Evolutionary conservation across 2,888 invertebrate genomes (phyloP).

Genomic region (Torymus tubicola): DNA sequence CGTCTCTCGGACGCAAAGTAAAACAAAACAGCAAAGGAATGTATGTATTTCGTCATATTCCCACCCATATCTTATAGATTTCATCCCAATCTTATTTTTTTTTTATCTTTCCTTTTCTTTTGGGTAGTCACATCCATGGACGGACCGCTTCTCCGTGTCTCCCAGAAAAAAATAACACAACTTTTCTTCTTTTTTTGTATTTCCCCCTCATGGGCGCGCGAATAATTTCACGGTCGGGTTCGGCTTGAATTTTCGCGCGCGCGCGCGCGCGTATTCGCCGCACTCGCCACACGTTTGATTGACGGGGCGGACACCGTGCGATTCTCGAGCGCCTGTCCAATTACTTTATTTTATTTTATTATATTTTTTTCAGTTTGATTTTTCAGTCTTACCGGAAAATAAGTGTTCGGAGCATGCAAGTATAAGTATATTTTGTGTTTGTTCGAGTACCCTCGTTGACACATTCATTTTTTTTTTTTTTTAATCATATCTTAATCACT

Average conservation of each 20-base stretch:
- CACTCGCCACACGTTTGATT: slow-evolving; percentile 49
- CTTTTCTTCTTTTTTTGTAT: background rate
- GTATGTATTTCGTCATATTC: background rate
- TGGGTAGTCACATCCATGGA: slow-evolving; percentile 59
- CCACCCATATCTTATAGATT: background rate
- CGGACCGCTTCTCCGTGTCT: slow-evolving; percentile 49
- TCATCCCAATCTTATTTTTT: slow-evolving; percentile 12
- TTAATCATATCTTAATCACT: too few species aligned
- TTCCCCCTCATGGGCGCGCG: background rate
- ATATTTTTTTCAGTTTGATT: slow-evolving; percentile 64
- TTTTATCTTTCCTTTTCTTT: slow-evolving; percentile 33
- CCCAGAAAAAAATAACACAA: slow-evolving; percentile 46
- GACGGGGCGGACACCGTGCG: slow-evolving; percentile 46
- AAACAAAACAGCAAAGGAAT: slow-evolving; percentile 53
- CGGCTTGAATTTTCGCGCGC: slow-evolving; percentile 14
- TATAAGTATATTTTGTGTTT: slow-evolving; percentile 1
- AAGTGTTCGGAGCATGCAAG: slow-evolving; percentile 54
- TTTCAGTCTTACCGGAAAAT: slow-evolving; percentile 67
- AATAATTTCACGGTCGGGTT: slow-evolving; percentile 16
- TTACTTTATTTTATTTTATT: slow-evolving; percentile 37
- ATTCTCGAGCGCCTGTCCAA: slow-evolving; percentile 31
- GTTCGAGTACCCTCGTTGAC: slow-evolving; percentile 31
- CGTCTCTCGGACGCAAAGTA: slow-evolving; percentile 49
- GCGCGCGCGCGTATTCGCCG: too few species aligned
- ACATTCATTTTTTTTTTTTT: background rate